Base-by-base conservation (phyloP, 2,888 invertebrate genomes). In the Augochlorella aurata region DNA sequence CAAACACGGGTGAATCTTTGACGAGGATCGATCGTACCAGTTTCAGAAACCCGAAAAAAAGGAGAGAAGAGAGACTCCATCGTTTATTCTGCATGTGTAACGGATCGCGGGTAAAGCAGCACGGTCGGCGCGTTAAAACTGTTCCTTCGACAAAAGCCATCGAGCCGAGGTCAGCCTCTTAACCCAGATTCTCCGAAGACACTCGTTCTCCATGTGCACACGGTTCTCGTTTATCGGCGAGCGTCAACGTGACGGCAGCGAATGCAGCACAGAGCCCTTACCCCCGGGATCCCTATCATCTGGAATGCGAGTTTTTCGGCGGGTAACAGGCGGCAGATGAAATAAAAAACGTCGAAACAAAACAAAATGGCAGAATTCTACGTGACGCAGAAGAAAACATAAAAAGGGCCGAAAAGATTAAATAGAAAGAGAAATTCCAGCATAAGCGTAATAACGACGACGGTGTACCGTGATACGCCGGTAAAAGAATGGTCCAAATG, bases 401-500 rank as follows among this genome's bases (percentile, higher is more conserved):
- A 63, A 38, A 73, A 77, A 78, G 61, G 77, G 77, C 69, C 74
- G 68, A 38, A 9, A 44, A 38, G 38, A 44, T 38, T 38, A 63
- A 52, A 63, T 73, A 73, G 81, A 65, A 78, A 80, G 74, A 76
- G 69, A 78, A 76, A 82, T 83, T 75, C 77, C 77, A 84, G 86
- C 85, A 85, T 88, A 89, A 89, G 88, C 88, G 82, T 84, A 76
- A 83, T 85, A 86, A 83, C 90, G 87, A 83, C 84, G 84, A 78
- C 87, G 83, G 84, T 86, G 77, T 79, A 83, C 79, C 82, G 80
- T 80, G 77, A 67, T 78, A 82, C 76, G 82, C 82, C 81, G 81
- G 83, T 72, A 85, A 89, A 93, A 93, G 92, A 93, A 93, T 92
- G 88, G 91, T 87, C 87, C 90, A 92, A 93, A 92, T 92, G 92